Percentiles rank a stretch among this genome's conserved stretches.
Conservation (phyloP, 53 echinoderm and acorn worm species). For the Holothuria scabra region DNA sequence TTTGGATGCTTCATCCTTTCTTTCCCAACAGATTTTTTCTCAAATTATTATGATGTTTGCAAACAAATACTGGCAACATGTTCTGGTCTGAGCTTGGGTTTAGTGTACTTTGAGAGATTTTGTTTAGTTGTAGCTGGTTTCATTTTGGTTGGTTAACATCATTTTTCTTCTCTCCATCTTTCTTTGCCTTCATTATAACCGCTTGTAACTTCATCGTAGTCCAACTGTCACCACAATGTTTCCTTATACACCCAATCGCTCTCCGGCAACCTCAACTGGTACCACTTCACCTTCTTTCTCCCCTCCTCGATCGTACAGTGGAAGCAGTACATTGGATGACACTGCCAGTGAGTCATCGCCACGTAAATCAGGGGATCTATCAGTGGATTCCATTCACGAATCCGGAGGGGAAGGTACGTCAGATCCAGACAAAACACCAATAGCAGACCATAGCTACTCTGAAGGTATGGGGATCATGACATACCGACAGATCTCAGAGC, state of each 20-base stretch:
- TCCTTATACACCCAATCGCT: constrained; percentile 85
- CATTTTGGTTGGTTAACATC: constrained; percentile 4
- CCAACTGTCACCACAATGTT: constrained; percentile 88
- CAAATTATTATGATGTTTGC: no score
- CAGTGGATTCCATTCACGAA: constrained; percentile 64
- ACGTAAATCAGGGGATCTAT: constrained; percentile 58
- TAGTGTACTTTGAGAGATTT: no score
- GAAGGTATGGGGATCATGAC: not conserved
- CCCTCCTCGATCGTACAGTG: constrained; percentile 94
- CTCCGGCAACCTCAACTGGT: constrained; percentile 86
- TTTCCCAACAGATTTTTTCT: no score
- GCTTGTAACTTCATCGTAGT: constrained; percentile 47
- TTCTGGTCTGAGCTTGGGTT: no score
- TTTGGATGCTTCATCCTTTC: no score
- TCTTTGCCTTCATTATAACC: not conserved
- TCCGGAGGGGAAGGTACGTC: constrained; percentile 1
- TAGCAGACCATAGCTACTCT: not conserved
- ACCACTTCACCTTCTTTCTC: constrained; percentile 93
- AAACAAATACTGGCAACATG: no score
- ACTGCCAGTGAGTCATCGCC: constrained; percentile 86
- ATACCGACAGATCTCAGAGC: constrained; percentile 12
- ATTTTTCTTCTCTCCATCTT: constrained; percentile 31
- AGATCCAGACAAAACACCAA: constrained; percentile 28
- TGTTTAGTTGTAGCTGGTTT: not conserved
- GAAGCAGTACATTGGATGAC: constrained; percentile 94